Evolutionary conservation across 2,888 invertebrate genomes (phyloP).

Genomic region (Chelonus formosanus): DNA sequence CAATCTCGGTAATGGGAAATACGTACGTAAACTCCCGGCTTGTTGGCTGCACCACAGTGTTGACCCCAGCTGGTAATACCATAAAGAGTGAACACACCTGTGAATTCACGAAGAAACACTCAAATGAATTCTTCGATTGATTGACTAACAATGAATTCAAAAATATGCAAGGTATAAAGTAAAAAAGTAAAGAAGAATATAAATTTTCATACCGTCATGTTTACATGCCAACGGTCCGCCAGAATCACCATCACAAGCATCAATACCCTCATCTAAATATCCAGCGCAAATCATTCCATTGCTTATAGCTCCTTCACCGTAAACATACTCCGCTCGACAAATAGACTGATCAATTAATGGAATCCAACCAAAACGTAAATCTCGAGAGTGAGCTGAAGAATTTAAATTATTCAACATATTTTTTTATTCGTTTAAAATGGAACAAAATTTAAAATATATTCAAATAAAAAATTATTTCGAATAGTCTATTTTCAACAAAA

Average conservation of each 20-base stretch:
- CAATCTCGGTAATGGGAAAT: slow-evolving; percentile 73
- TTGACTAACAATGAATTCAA: neutral
- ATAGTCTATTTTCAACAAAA: too few species aligned
- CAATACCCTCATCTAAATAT: slow-evolving; percentile 76
- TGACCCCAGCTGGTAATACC: slow-evolving; percentile 83
- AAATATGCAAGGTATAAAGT: too few species aligned
- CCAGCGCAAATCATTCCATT: slow-evolving; percentile 86
- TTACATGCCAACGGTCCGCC: slow-evolving; percentile 84
- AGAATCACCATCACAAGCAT: slow-evolving; percentile 85
- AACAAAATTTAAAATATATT: neutral
- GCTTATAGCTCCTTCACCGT: slow-evolving; percentile 71
- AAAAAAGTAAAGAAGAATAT: slow-evolving; percentile 3
- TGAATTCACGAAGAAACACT: slow-evolving; percentile 37
- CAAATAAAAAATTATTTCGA: too few species aligned
- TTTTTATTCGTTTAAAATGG: neutral
- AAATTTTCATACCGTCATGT: slow-evolving; percentile 67
- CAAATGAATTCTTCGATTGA: neutral
- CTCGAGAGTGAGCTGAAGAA: slow-evolving; percentile 70
- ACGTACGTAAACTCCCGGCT: slow-evolving; percentile 79
- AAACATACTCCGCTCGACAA: slow-evolving; percentile 74
- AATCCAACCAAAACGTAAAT: slow-evolving; percentile 74
- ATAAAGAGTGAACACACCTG: slow-evolving; percentile 73
- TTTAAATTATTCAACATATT: neutral
- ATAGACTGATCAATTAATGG: slow-evolving; percentile 73
- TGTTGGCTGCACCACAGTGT: slow-evolving; percentile 77